Conservation (phyloP, 1,140 invertebrate genomes). For the Heliconius hewitsoni region DNA sequence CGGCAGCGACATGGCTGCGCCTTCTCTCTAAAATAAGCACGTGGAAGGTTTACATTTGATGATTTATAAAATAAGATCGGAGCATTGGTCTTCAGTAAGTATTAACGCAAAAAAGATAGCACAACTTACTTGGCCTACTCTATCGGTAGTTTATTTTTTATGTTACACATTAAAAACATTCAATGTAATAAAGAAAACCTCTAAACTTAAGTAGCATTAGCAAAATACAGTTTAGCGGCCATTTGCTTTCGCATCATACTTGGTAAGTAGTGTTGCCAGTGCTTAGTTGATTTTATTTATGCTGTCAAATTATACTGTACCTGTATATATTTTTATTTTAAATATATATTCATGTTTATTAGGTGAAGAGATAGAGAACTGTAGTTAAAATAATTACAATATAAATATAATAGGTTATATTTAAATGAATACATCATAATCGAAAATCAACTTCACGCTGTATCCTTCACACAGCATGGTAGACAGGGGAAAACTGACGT, state of each 20-base stretch:
- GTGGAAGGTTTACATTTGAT: slow-evolving; percentile 38
- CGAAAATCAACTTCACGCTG: too few species aligned
- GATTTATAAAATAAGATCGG: slow-evolving; percentile 24
- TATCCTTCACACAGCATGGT: too few species aligned
- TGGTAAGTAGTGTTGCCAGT: not conserved
- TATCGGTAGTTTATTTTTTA: slow-evolving; percentile 10
- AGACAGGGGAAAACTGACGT: too few species aligned
- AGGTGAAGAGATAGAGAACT: too few species aligned
- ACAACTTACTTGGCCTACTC: not conserved
- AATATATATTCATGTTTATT: too few species aligned
- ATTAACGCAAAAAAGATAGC: not conserved
- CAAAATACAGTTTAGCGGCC: slow-evolving; percentile 34
- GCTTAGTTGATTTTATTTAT: not conserved
- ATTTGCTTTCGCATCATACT: slow-evolving; percentile 41
- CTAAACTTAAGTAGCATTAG: not conserved
- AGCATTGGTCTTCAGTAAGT: slow-evolving; percentile 26
- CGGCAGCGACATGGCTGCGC: slow-evolving; percentile 87
- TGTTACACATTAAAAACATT: slow-evolving; percentile 13
- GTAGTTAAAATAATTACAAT: too few species aligned
- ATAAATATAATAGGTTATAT: too few species aligned
- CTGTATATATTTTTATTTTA: not conserved
- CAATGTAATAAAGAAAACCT: not conserved
- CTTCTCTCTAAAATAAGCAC: slow-evolving; percentile 59
- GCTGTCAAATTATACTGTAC: not conserved
- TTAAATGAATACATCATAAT: too few species aligned